Evolutionary conservation across 92 coral and sea anemone species (phyloP).

Genomic region (Paragorgia papillata): DNA sequence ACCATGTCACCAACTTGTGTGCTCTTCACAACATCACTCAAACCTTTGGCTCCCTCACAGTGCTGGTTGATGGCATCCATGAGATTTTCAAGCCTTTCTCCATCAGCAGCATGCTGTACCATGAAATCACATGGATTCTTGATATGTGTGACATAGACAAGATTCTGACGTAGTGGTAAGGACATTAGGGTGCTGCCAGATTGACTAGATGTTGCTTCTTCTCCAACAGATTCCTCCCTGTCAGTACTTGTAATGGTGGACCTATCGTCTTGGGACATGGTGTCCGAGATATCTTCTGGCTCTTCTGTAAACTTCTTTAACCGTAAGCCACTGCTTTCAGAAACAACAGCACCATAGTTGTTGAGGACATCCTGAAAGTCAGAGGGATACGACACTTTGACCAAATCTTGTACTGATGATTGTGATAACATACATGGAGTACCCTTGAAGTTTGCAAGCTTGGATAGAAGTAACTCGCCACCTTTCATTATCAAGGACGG

Average conservation of each 20-base stretch:
- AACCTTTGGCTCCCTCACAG: constrained; percentile 78
- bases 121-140: constrained; percentile 84
- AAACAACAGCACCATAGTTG: constrained; percentile 6
- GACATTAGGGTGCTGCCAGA: background rate
- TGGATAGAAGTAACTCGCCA: constrained; percentile 25
- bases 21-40: constrained; percentile 72
- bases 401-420: constrained; percentile 17
- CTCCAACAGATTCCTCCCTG: background rate
- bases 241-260: constrained; percentile 18
- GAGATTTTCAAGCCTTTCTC: constrained; percentile 76
- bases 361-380: constrained; percentile 3
- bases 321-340: constrained; percentile 47
- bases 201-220: background rate
- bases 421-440: constrained; percentile 59
- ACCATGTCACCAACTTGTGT: constrained; percentile 84
- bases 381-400: constrained; percentile 20
- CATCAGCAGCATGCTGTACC: constrained; percentile 88
- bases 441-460: constrained; percentile 64
- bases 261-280: constrained; percentile 11
- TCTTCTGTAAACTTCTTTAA: constrained; percentile 75
- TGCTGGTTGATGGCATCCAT: constrained; percentile 82
- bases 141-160: constrained; percentile 87
- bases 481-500: background rate
- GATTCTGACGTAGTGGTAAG: constrained; percentile 78
- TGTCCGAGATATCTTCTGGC: constrained; percentile 53